phyloP scores from a whole-genome alignment of 2,888 invertebrate genomes.

The Tinea semifulvella region DNA sequence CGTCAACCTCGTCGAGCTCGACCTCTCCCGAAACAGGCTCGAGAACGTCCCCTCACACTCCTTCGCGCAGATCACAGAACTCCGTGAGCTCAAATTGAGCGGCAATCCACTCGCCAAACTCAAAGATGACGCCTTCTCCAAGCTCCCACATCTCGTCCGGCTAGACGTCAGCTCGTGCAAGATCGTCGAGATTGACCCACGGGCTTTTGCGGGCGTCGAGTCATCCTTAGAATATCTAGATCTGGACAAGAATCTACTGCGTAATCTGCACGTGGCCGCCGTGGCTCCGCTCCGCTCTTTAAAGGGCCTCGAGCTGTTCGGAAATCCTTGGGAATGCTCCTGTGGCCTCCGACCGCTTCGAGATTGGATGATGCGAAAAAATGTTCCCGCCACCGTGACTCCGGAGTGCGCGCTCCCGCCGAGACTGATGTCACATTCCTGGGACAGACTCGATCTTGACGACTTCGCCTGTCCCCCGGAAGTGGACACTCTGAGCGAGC shows the following conservation, averaged over 20 bases:
- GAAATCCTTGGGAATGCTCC: constrained; percentile 86
- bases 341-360: constrained; percentile 77
- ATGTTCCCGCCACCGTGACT: constrained; percentile 74
- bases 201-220: constrained; percentile 78
- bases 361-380: constrained; percentile 81
- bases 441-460: constrained; percentile 80
- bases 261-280: constrained; percentile 71
- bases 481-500: constrained; percentile 68
- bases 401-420: constrained; percentile 76
- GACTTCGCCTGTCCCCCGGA: constrained; percentile 83
- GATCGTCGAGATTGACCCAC: constrained; percentile 72
- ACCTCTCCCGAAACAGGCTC: constrained; percentile 78
- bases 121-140: constrained; percentile 72
- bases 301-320: constrained; percentile 79
- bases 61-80: constrained; percentile 76
- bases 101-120: constrained; percentile 80
- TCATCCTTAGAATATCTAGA: constrained; percentile 79
- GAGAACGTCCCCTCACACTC: constrained; percentile 75
- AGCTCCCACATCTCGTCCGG: constrained; percentile 73
- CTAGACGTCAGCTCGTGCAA: constrained; percentile 79
- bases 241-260: constrained; percentile 77
- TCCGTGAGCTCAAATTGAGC: constrained; percentile 77
- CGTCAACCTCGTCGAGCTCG: constrained; percentile 83
- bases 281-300: constrained; percentile 74
- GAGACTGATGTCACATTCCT: constrained; percentile 70